Evolutionary conservation across 1,140 invertebrate species (phyloP).

Genomic region (Maconellicoccus hirsutus): DNA sequence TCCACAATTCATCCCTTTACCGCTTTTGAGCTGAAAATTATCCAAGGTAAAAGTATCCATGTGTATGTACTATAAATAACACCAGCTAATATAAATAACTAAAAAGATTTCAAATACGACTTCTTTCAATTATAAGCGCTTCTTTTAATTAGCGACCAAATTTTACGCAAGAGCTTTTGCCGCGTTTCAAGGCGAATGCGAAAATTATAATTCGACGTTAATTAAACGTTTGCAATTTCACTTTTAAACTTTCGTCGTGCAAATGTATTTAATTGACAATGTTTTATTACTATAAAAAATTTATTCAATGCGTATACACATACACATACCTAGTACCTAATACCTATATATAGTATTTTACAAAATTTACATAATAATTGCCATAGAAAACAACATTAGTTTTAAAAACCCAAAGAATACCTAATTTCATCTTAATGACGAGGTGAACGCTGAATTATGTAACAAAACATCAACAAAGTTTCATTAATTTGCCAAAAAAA

Average conservation of each 20-base stretch:
- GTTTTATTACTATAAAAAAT: too few relatives aligned
- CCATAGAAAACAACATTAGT: too few relatives aligned
- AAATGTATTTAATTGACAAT: too few relatives aligned
- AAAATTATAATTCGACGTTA: neutral
- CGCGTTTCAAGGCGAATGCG: neutral
- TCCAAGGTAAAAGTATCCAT: neutral
- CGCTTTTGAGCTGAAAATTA: neutral
- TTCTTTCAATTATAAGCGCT: neutral
- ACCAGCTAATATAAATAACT: neutral
- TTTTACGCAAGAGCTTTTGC: neutral
- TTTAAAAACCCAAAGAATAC: too few relatives aligned
- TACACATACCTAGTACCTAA: too few relatives aligned
- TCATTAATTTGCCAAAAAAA: too few relatives aligned
- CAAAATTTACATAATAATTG: too few relatives aligned
- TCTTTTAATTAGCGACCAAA: neutral
- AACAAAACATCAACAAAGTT: too few relatives aligned
- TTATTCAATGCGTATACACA: too few relatives aligned
- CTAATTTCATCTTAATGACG: neutral
- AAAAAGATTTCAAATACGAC: neutral
- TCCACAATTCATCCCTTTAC: neutral
- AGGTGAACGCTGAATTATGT: neutral
- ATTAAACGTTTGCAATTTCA: neutral
- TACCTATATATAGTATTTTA: too few relatives aligned
- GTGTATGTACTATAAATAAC: neutral
- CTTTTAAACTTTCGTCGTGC: neutral